Evolutionary conservation across 2,797 vertebrate genomes (phyloP).

Genomic region (Alouatta caraya): DNA sequence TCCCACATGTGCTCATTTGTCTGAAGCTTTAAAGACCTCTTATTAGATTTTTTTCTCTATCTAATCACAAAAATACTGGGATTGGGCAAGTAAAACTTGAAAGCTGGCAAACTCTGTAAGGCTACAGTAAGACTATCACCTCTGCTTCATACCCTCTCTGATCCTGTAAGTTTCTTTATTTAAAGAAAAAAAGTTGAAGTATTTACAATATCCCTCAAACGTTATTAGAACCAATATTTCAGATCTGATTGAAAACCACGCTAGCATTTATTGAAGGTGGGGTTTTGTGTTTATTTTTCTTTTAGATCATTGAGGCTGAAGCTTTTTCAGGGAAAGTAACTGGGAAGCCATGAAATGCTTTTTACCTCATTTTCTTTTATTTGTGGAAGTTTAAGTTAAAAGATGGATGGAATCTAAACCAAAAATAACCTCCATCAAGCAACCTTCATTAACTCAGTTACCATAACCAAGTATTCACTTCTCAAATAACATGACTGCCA

Average conservation of each 20-base stretch:
- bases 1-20: not conserved
- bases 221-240: not conserved
- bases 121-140: not conserved
- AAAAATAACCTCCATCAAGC: not conserved
- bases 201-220: not conserved
- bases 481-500: not conserved
- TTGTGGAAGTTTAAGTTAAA: constrained; percentile 19
- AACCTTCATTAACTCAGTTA: not conserved
- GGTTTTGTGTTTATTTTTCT: not conserved
- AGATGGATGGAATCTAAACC: not conserved
- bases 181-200: not conserved
- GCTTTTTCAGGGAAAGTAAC: not conserved
- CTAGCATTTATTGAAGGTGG: not conserved
- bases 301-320: not conserved
- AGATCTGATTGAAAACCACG: not conserved
- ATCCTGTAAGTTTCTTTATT: not conserved
- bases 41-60: not conserved
- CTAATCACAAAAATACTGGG: not conserved
- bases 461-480: not conserved
- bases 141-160: not conserved
- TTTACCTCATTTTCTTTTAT: not conserved
- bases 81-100: not conserved
- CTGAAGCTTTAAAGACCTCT: not conserved
- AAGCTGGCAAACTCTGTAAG: not conserved
- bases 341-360: not conserved